phyloP scores from a whole-genome alignment of 2,888 invertebrate genomes.

The Sepiola atlantica region DNA sequence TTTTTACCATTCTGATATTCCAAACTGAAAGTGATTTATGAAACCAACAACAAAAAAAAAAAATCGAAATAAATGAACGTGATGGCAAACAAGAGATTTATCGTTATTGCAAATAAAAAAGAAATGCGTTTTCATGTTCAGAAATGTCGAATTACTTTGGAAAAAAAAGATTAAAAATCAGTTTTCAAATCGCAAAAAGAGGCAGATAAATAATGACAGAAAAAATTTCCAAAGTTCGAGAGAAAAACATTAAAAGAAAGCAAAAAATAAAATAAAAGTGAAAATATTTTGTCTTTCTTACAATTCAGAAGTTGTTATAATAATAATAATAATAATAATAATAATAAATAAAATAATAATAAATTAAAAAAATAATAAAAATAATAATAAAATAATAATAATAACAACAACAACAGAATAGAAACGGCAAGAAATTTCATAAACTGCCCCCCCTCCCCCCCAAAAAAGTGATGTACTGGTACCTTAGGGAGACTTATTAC shows the following conservation, averaged over 20 bases:
- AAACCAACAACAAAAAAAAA: background rate
- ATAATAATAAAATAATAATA: too few relatives aligned
- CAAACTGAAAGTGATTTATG: background rate
- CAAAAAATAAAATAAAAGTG: background rate
- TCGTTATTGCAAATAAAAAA: background rate
- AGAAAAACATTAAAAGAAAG: background rate
- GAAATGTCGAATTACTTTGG: background rate
- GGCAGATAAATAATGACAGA: background rate
- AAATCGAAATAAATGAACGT: background rate
- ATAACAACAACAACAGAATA: too few relatives aligned
- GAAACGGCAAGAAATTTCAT: too few relatives aligned
- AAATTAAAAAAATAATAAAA: too few relatives aligned
- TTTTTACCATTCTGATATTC: too few relatives aligned
- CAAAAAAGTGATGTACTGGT: too few relatives aligned
- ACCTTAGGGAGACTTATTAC: too few relatives aligned
- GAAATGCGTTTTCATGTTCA: background rate
- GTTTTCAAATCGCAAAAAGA: background rate
- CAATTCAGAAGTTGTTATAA: too few relatives aligned
- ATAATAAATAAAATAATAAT: too few relatives aligned
- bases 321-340: too few relatives aligned
- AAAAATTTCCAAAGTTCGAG: background rate
- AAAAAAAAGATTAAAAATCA: background rate
- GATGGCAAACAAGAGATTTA: background rate
- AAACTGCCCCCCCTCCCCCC: too few relatives aligned
- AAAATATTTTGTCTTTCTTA: too few relatives aligned